phyloP scores from a whole-genome alignment of 2,797 vertebrate genomes.

The Manis javanica region DNA sequence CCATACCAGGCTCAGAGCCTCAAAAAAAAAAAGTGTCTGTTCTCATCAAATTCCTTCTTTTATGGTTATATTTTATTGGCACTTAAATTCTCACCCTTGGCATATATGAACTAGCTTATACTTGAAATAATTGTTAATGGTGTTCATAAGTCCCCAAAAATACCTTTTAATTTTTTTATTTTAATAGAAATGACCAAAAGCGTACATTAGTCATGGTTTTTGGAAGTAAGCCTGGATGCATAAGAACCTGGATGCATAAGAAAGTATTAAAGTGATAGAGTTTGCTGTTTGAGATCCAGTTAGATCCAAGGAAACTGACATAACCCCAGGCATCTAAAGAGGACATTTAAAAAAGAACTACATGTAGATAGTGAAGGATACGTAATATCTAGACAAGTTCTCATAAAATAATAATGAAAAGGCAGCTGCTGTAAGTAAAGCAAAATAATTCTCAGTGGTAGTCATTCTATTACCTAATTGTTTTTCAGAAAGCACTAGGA shows the following conservation, averaged over 20 bases:
- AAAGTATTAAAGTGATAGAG: constrained; percentile 50
- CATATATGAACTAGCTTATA: constrained; percentile 59
- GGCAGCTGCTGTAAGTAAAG: constrained; percentile 15
- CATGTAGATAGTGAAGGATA: constrained; percentile 33
- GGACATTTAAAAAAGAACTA: constrained; percentile 58
- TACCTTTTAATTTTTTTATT: constrained; percentile 61
- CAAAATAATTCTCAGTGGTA: constrained; percentile 34
- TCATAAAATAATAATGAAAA: constrained; percentile 66
- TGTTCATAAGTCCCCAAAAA: constrained; percentile 63
- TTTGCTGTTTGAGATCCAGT: constrained; percentile 54
- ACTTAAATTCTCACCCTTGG: constrained; percentile 60
- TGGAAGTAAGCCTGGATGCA: constrained; percentile 10
- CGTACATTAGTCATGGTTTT: constrained; percentile 56
- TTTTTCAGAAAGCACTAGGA: constrained; percentile 59
- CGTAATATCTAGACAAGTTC: constrained; percentile 40
- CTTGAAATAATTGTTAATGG: constrained; percentile 71
- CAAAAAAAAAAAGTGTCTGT: constrained; percentile 43
- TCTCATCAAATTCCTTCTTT: constrained; percentile 68
- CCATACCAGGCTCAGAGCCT: not conserved
- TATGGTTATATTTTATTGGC: constrained; percentile 70
- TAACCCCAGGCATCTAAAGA: constrained; percentile 59
- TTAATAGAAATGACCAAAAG: constrained; percentile 56
- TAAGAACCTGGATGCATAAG: too few species aligned
- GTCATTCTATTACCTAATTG: constrained; percentile 47
- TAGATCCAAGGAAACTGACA: constrained; percentile 46